phyloP scores from a whole-genome alignment of 2,888 invertebrate genomes.

The Archaeoteleia sp. region DNA sequence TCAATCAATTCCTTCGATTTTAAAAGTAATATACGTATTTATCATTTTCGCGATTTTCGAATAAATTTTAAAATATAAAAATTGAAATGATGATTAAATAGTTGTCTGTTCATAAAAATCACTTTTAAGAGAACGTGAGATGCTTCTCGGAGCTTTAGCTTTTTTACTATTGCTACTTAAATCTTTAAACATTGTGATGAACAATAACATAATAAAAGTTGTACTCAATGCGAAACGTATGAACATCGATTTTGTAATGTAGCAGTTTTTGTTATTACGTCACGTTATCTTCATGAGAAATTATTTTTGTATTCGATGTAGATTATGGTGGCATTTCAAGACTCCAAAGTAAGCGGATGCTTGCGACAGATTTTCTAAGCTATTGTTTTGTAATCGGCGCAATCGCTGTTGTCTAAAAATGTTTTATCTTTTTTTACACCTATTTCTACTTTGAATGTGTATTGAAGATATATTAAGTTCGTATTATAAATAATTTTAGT shows the following conservation, averaged over 20 bases:
- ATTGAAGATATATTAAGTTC: background rate
- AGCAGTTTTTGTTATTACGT: slow-evolving; percentile 4
- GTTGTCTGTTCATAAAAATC: background rate
- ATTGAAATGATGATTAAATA: background rate
- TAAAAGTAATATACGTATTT: too few relatives aligned
- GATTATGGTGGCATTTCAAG: slow-evolving; percentile 1
- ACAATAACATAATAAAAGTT: slow-evolving; percentile 4
- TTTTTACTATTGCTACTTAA: slow-evolving; percentile 7
- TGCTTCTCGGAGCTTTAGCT: slow-evolving; percentile 2
- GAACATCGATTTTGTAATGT: too few relatives aligned
- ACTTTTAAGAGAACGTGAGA: slow-evolving; percentile 3
- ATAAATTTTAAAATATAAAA: too few relatives aligned
- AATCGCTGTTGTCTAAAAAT: too few relatives aligned
- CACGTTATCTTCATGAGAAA: slow-evolving; percentile 3
- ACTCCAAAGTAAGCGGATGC: background rate
- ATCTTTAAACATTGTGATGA: slow-evolving; percentile 11
- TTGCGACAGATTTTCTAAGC: background rate
- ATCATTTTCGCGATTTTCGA: too few relatives aligned
- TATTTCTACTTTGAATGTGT: background rate
- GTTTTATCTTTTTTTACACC: too few relatives aligned
- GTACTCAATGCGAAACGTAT: background rate
- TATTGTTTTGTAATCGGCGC: background rate
- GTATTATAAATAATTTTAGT: slow-evolving; percentile 14
- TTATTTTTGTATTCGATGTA: slow-evolving; percentile 21
- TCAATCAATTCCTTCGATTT: too few relatives aligned